Evolutionary conservation across 1,140 invertebrate species (phyloP), one percentile per base, ranked within the genome.

Genomic region (Paracyclopina nana): DNA sequence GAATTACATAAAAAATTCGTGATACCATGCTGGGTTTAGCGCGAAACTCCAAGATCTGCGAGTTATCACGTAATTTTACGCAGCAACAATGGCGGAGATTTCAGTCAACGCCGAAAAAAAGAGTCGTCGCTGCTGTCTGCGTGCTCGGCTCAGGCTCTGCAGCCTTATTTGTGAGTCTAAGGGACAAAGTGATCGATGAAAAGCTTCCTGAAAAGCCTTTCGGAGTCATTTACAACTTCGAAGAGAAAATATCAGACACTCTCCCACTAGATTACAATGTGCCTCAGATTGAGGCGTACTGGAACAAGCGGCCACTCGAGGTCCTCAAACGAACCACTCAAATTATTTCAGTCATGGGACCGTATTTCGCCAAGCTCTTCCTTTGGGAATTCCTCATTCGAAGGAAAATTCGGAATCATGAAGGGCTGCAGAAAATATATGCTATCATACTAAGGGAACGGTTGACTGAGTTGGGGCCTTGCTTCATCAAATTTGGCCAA

Each of bases 401-500:
- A 25, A 27, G 46, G 16, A 48, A 48, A 29, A 48, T 48, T 11
- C 20, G 27, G 24, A 14, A 48, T 29, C 46, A 48, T 29, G 46
- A 25, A 29, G 46, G 46, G 5, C 46, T 48, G 3, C 46, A 48
- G 22, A 25, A 48, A 20, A 48, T 27, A 29, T 48, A 48, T 30
- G 27, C 14, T 30, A 16, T 48, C 29, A 11, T 25, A n/a, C 29
- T 48, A 16, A 25, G 46, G 5, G 24, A 48, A 20, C 25, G 12
- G 12, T 29, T 48, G 16, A 48, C 46, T n/a, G 27, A 29, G n/a
- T n/a, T 48, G 14, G 46, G 46, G 4, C 46, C 46, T 28, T 48
- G 46, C 16, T 48, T 48, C 27, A 48, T 48, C 27, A 48, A 48
- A 20, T 27, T 48, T 16, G 46, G 46, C 9, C 46, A 48, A 30